Evolutionary conservation across 2,888 invertebrate species (phyloP), one percentile per base, ranked within the genome.

Genomic region (Polylopha cassiicola): DNA sequence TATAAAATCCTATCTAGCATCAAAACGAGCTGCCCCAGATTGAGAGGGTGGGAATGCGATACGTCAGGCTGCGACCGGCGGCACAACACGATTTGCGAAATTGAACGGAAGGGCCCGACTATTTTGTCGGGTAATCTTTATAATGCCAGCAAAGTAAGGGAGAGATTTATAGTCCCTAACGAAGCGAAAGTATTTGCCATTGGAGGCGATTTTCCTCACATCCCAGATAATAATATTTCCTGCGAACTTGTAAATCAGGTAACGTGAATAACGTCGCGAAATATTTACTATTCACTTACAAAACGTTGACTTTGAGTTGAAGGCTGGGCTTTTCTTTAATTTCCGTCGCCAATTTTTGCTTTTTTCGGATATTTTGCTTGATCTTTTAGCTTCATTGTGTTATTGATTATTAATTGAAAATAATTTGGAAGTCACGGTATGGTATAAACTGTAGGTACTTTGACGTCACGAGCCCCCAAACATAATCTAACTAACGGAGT

Each of bases 81-180:
- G 54, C 60, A 57, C 59, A 55, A 65, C 63, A 62, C 64, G 71
- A 71, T 73, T 70, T 73, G 61, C 60, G 66, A 72, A 73, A 73
- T 72, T 71, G 70, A 71, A 73, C 71, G 72, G 71, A 73, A 68
- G 61, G 67, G 60, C 60, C 52, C 55, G 54, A 61, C 70, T 65
- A 70, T 68, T 67, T 68, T 62, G 63, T 55, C 46, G 65, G 64
- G 61, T 65, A 68, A 71, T 72, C 64, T 72, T 61, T 64, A 61
- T 65, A 66, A 69, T 65, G 58, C 65, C 54, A 49, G 50, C 53
- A 50, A 52, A 61, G 54, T 50, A 46, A 48, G 42, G 43, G 18
- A 27, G 31, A 41, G 41, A 44, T 47, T 43, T 44, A 44, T 34
- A 44, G 34, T 21, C 34, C 28, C 17, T 15, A 29, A 16, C 38